Base-by-base conservation (phyloP, 1,140 invertebrate species). In the Lepidurus couesii region DNA sequence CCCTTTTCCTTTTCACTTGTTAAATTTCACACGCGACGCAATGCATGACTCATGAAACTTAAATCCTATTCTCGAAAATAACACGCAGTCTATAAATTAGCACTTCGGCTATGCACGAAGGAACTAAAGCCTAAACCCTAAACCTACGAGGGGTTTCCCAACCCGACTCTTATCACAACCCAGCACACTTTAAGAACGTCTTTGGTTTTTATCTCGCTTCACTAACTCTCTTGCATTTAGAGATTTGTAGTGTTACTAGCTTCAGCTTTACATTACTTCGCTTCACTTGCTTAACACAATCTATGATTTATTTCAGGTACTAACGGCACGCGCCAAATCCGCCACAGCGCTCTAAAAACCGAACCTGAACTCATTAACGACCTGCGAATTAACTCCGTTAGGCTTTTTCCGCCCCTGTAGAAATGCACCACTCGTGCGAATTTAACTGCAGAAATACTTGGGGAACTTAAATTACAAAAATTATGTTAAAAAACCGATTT, bases 171-270 rank as follows among this genome's bases (percentile, higher is more conserved):
- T 65, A 65, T 65, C 53, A 21, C 53, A 16, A 21, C 53, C 53
- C 53, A 65, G 1, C 53, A 65, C 53, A 65, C 53, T 21, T 21
- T 65, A 65, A 65, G 53, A 34, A 34, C 53, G 16, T 21, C 53
- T 65, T 65, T 65, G 5, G 16, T 0, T 65, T 65, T 21, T 65
- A 65, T 65, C 53, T 21, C n/a, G 16, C 53, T 65, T 65, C 53
- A 65, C 53, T 65, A 65, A 65, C 53, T 65, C 53, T n/a, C 53
- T 47, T 34, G 34, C 34, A 21, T 65, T 53, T n/a, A n/a, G n/a
- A n/a, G n/a, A n/a, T n/a, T 13, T 21, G 16, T 65, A 65, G 53
- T 65, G 9, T 11, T 13, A 65, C 6, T 65, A 13, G 16, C 13
- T n/a, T 65, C 21, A 65, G 53, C 53, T 21, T 65, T 65, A 65